Conservation (phyloP, 2,797 vertebrate species). For the Echeneis naucrates region DNA sequence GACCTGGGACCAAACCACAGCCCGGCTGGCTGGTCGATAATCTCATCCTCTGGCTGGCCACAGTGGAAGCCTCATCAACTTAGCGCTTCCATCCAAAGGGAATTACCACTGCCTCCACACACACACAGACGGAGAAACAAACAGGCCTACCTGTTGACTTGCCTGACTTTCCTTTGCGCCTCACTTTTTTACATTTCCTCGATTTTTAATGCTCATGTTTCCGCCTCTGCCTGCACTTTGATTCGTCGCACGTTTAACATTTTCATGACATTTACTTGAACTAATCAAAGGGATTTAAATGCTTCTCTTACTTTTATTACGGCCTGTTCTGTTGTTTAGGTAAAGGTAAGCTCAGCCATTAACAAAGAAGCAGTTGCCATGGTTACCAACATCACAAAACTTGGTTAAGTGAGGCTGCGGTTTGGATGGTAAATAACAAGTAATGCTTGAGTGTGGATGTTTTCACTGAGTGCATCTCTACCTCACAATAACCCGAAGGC, state of each 20-base stretch:
- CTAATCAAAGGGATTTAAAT: slow-evolving; percentile 4
- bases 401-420: slow-evolving; percentile 34
- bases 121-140: slow-evolving; percentile 20
- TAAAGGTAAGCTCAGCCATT: slow-evolving; percentile 23
- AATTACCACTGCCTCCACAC: slow-evolving; percentile 41
- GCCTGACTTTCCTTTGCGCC: slow-evolving; percentile 4
- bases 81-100: slow-evolving; percentile 52
- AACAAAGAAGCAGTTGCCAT: slow-evolving; percentile 37
- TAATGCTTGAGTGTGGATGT: neutral
- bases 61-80: slow-evolving; percentile 63
- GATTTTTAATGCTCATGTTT: neutral
- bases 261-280: slow-evolving; percentile 12
- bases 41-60: slow-evolving; percentile 56
- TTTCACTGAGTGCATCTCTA: slow-evolving; percentile 30
- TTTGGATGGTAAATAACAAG: slow-evolving; percentile 25
- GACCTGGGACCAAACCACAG: slow-evolving; percentile 57
- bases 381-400: slow-evolving; percentile 33
- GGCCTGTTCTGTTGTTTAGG: slow-evolving; percentile 1
- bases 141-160: slow-evolving; percentile 55
- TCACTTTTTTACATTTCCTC: neutral
- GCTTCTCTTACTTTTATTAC: neutral
- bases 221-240: neutral
- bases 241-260: slow-evolving; percentile 8
- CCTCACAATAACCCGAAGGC: slow-evolving; percentile 18
- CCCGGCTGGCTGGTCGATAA: slow-evolving; percentile 60